phyloP scores from a whole-genome alignment of 2,797 vertebrate genomes.

The Podarcis lilfordi region DNA sequence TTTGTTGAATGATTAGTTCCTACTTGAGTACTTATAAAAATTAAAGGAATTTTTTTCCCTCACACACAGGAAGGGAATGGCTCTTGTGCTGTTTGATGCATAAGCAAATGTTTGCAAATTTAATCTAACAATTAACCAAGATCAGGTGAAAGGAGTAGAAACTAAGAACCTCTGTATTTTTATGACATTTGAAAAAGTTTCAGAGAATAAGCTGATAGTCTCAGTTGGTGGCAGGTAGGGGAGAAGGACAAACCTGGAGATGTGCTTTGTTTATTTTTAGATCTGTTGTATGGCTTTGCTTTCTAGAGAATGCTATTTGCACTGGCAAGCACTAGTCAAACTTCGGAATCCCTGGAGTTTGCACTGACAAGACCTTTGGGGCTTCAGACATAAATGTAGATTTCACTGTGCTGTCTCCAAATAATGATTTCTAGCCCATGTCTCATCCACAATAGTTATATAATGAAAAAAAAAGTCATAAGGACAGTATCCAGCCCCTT shows the following conservation, averaged over 20 bases:
- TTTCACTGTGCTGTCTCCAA: neutral
- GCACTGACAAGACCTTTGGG: neutral
- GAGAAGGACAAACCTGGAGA: neutral
- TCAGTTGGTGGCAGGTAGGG: neutral
- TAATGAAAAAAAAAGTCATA: neutral
- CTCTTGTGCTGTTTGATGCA: neutral
- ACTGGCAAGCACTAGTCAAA: neutral
- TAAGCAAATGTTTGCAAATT: neutral
- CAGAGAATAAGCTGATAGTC: neutral
- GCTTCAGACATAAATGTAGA: slow-evolving; percentile 12
- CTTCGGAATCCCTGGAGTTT: slow-evolving; percentile 3
- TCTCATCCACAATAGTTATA: slow-evolving; percentile 5
- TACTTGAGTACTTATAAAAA: neutral
- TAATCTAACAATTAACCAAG: neutral
- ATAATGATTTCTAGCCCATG: neutral
- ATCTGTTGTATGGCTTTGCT: neutral
- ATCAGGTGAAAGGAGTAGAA: neutral
- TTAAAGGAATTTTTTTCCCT: too few relatives aligned
- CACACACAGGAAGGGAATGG: too few relatives aligned
- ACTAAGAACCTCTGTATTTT: neutral
- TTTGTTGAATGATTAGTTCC: neutral
- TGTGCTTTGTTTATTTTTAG: slow-evolving; percentile 1
- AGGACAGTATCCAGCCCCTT: too few relatives aligned
- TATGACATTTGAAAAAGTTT: neutral
- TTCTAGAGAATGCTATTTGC: slow-evolving; percentile 32